These are phyloP conservation scores for Microtus pennsylvanicus DNA, from an alignment of 2,113 vertebrate genomes.

Conservation along the genomic window DNA sequence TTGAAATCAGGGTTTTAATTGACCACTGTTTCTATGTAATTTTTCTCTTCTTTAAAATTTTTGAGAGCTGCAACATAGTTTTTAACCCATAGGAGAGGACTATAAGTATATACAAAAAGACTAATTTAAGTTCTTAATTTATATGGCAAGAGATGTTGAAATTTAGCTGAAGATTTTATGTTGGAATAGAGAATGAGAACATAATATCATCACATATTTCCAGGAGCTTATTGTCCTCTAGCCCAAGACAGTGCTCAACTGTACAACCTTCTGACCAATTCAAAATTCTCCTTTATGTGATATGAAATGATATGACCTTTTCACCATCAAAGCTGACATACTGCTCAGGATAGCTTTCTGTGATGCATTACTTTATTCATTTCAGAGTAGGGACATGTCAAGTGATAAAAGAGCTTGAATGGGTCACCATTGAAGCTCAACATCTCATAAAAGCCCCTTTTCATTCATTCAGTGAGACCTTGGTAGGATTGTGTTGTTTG, in stretches of 20 bases:
- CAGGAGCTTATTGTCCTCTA: not conserved
- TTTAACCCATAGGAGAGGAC: slow-evolving; percentile 46
- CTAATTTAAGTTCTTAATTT: slow-evolving; percentile 56
- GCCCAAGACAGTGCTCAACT: not conserved
- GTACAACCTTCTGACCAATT: not conserved
- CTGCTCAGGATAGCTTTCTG: not conserved
- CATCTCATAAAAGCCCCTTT: not conserved
- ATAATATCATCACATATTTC: not conserved
- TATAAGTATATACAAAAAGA: not conserved
- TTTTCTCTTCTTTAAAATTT: slow-evolving; percentile 57
- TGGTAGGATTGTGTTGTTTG: not conserved
- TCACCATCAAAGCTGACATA: not conserved
- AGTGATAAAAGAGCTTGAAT: not conserved
- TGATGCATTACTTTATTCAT: not conserved
- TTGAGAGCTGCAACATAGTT: slow-evolving; percentile 14
- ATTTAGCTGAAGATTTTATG: slow-evolving; percentile 20
- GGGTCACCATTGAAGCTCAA: not conserved
- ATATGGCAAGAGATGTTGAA: slow-evolving; percentile 27
- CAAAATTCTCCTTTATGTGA: not conserved
- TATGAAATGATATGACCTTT: not conserved
- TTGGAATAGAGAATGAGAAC: slow-evolving; percentile 5
- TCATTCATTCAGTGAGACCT: not conserved
- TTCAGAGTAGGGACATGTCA: not conserved
- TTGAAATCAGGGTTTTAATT: slow-evolving; percentile 59
- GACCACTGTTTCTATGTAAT: not conserved